Evolutionary conservation across 2,888 invertebrate genomes (phyloP), one percentile per base, ranked within the genome.

Genomic region (Sesamia inferens): DNA sequence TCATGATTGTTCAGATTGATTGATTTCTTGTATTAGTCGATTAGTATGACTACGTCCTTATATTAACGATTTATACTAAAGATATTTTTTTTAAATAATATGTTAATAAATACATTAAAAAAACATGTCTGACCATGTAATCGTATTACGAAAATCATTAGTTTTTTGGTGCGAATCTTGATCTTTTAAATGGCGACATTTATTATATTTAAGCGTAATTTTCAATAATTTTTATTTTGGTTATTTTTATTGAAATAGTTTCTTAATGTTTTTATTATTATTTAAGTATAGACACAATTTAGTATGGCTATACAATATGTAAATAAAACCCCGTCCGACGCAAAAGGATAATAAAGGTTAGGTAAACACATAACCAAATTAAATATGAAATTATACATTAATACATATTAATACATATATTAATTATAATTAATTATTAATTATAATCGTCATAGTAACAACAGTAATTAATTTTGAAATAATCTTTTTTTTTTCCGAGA

Each of bases 381-480:
- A 31, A 31, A 31, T 31, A 31, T 31, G 31, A 31, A 31, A 31
- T 31, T 31, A 2, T 31, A 31, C 31, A 31, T n/a, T n/a, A n/a
- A n/a, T n/a, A n/a, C n/a, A 68, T 57, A 54, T 83, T 62, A 74
- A 68, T 68, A 81, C 80, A 79, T 76, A 85, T 84, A 81, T 85
- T 76, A 74, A 48, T 61, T n/a, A n/a, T n/a, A n/a, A n/a, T n/a
- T n/a, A n/a, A n/a, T n/a, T n/a, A n/a, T n/a, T n/a, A n/a, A n/a
- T n/a, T n/a, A n/a, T 31, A 31, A 31, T 31, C 31, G 3, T 31
- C 31, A 31, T 31, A 31, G 31, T 31, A 31, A 31, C 31, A 31
- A n/a, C n/a, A n/a, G n/a, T n/a, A n/a, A n/a, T n/a, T n/a, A n/a
- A n/a, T n/a, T n/a, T n/a, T n/a, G n/a, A n/a, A n/a, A n/a, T n/a